Base-by-base conservation (phyloP, 2,797 vertebrate genomes). In the Pyrocephalus nanus region DNA sequence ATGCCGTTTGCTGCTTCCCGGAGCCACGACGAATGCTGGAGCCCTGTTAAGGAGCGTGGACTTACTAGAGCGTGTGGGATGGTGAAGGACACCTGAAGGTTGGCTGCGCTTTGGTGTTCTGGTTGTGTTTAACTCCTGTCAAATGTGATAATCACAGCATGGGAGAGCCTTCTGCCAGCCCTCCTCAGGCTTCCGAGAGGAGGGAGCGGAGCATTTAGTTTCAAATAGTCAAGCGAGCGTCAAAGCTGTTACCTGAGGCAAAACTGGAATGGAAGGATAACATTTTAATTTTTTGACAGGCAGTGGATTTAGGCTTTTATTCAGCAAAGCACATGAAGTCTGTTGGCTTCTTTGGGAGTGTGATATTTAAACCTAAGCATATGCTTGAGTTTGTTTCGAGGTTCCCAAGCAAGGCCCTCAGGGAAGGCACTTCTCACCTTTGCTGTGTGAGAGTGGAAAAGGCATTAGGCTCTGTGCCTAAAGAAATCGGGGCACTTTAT, bases 321-420 rank as follows among this genome's bases (percentile, higher is more conserved):
- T 87, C 60, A 48, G 65, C 74, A 73, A 76, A 88, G 57, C 51
- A n/a, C 65, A 34, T 45, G 45, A 57, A 85, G 43, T 79, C 91
- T 73, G 30, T 58, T 30, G 71, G 53, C 53, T 93, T 87, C 32
- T 26, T 32, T 82, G 55, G 71, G 34, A 66, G 21, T 22, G 21
- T 79, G 62, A 22, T 82, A 84, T 66, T 93, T 89, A 89, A 90
- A 86, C 43, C n/a, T 65, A 84, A 85, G 64, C 74, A 82, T 78
- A 40, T 70, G 89, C 76, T 79, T 66, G 69, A 73, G 43, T 75
- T 72, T 47, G 13, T 90, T 70, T 42, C 67, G 74, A 79, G 48
- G 40, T 82, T 88, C 93, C 42, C 57, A 76, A 18, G 60, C 0
- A 7, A 82, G 57, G 48, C 75, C 23, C 42, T 50, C 8, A 14